Conservation (phyloP, 2,888 invertebrate genomes). For the Sinohyriopsis cumingii region DNA sequence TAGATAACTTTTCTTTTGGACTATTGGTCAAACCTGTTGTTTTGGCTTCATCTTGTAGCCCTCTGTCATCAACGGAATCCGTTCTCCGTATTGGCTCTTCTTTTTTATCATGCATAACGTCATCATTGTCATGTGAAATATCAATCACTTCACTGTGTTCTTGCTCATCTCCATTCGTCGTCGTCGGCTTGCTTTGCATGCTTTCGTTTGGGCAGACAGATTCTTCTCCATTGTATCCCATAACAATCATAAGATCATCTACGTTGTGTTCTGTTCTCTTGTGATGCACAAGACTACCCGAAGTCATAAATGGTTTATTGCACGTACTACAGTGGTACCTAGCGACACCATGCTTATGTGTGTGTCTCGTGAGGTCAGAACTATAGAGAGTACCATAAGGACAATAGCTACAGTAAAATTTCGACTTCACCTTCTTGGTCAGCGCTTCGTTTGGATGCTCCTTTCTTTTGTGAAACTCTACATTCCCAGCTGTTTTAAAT, state of each 20-base stretch:
- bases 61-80: background rate
- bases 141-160: background rate
- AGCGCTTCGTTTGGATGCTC: constrained; percentile 23
- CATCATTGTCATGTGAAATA: background rate
- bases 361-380: constrained; percentile 30
- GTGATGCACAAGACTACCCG: constrained; percentile 38
- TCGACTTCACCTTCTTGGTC: constrained; percentile 9
- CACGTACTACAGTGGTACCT: constrained; percentile 37
- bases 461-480: constrained; percentile 34
- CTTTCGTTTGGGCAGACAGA: constrained; percentile 6
- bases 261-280: constrained; percentile 25
- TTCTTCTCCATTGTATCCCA: constrained; percentile 11
- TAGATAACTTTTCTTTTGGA: background rate
- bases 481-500: constrained; percentile 35
- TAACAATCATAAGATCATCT: constrained; percentile 10
- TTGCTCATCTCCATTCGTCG: background rate
- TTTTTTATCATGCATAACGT: constrained; percentile 4
- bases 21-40: background rate
- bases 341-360: constrained; percentile 28
- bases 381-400: constrained; percentile 27
- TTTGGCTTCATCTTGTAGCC: background rate
- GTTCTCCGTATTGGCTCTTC: background rate
- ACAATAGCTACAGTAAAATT: constrained; percentile 30
- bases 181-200: background rate
- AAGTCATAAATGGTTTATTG: constrained; percentile 39